Base-by-base conservation (phyloP, 2,888 invertebrate species). In the Liposcelis brunnea region DNA sequence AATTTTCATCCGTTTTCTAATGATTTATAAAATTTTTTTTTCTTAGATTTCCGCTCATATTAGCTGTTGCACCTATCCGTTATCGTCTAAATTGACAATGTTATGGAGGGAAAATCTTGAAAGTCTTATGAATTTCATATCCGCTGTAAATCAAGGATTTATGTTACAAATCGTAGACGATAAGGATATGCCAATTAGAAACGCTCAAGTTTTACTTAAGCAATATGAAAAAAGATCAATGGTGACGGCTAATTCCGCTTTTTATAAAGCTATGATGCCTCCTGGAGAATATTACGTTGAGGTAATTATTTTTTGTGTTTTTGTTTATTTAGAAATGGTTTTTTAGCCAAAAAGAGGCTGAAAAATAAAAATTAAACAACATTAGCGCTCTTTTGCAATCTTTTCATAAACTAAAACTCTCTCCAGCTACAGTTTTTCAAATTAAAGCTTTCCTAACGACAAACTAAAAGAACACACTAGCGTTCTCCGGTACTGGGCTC, bases 51-150 rank as follows among this genome's bases (percentile, higher is more conserved):
- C 80, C 0, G 70, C 78, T 2, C 80, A 83, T 14, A 60, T 90
- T 19, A 77, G 78, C 45, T 90, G 90, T 55, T 90, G 90, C 58
- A 80, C 80, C 53, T 84, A 83, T 71, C 89, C 90, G 0, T 56
- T 61, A 0, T 68, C 74, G n/a, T 61, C 58, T 0, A 69, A 74
- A 40, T 69, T 87, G n/a, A 77, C 75, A 0, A 68, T 68, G 50
- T 70, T 81, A 7, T 86, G 85, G 84, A 71, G 76, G 52, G 71
- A 75, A 48, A 76, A 77, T 55, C 56, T 80, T 43, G 65, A 64
- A 14, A 74, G 76, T 2, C 65, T 78, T 3, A 74, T 77, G 67
- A 69, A 71, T 53, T 71, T 80, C 42, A 58, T 77, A 2, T 68
- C 69, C 35, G 59, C 74, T 42, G 69, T 71, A n/a, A 70, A 71